Evolutionary conservation across 2,888 invertebrate species (phyloP), one percentile per base, ranked within the genome.

Genomic region (Nasonia oneida): DNA sequence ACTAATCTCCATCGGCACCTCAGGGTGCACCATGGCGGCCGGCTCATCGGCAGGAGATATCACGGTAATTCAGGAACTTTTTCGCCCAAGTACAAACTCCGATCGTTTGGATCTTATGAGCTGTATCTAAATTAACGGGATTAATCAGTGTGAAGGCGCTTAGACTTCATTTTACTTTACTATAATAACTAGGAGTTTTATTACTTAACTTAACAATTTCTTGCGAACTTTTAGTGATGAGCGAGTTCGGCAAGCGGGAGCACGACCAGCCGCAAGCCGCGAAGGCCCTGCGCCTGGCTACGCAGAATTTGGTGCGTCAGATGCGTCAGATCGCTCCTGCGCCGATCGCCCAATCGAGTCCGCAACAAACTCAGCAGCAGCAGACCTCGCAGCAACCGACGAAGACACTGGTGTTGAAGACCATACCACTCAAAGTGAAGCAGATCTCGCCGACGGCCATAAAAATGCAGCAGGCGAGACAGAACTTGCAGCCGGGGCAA

Each of bases 1-100:
- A 93, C 93, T n/a, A 93, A 93, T 80, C 89, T 93, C 8, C 93
- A 93, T 88, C 90, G 93, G 64, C 93, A 93, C 87, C 90, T 93
- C 2, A 89, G 93, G 86, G 93, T 93, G 4, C 93, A 93, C 81
- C 93, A 93, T 85, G 93, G 93, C 14, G 93, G 93, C 79, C 89
- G 93, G 81, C 91, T 93, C 81, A 90, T 93, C 87, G 93, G 93
- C 87, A 91, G 92, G 86, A 90, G 93, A 89, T 93, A 93, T 87
- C 93, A 93, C 73, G 93, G 93, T 93, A 91, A 90, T 83, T 87
- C 15, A 23, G 12, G 50, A 18, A n/a, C 37, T 2, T 8, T n/a
- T n/a, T n/a, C n/a, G n/a, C n/a, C n/a, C n/a, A n/a, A n/a, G n/a
- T n/a, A n/a, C n/a, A n/a, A n/a, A n/a, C n/a, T n/a, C n/a, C n/a